phyloP scores from a whole-genome alignment of 2,888 invertebrate genomes.

The Philhelius pedissequus region DNA sequence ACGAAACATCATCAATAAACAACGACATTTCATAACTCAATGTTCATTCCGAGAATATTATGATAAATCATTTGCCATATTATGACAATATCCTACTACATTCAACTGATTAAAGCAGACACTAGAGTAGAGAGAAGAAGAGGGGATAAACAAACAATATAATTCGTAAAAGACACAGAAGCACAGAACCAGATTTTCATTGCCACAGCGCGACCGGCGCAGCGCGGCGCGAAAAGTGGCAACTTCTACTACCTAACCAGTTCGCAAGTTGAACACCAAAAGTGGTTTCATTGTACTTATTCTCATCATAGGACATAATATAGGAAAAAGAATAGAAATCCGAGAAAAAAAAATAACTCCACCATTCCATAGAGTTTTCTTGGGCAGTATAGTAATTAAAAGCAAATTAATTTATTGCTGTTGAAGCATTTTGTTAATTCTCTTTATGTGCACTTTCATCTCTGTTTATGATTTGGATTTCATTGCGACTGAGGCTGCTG shows the following conservation, averaged over 20 bases:
- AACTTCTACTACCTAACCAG: constrained; percentile 41
- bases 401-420: constrained; percentile 66
- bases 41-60: constrained; percentile 57
- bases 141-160: constrained; percentile 27
- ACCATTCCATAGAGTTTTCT: constrained; percentile 62
- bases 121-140: constrained; percentile 29
- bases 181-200: constrained; percentile 65
- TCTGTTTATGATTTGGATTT: constrained; percentile 30
- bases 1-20: constrained; percentile 38
- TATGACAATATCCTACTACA: constrained; percentile 46
- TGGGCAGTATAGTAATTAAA: constrained; percentile 61
- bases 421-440: constrained; percentile 63
- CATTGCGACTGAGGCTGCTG: not conserved
- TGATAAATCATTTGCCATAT: constrained; percentile 60
- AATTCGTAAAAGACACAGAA: constrained; percentile 18
- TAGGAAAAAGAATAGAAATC: constrained; percentile 46
- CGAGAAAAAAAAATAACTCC: constrained; percentile 1
- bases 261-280: constrained; percentile 57
- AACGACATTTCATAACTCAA: constrained; percentile 55
- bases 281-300: constrained; percentile 62
- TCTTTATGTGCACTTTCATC: constrained; percentile 34
- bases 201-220: constrained; percentile 10
- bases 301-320: constrained; percentile 62
- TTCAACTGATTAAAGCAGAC: constrained; percentile 57
- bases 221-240: constrained; percentile 32